Percentiles rank a stretch among this genome's conserved stretches.
Evolutionary conservation across 2,888 invertebrate species (phyloP).

Genomic region (Calameuta pallipes): DNA sequence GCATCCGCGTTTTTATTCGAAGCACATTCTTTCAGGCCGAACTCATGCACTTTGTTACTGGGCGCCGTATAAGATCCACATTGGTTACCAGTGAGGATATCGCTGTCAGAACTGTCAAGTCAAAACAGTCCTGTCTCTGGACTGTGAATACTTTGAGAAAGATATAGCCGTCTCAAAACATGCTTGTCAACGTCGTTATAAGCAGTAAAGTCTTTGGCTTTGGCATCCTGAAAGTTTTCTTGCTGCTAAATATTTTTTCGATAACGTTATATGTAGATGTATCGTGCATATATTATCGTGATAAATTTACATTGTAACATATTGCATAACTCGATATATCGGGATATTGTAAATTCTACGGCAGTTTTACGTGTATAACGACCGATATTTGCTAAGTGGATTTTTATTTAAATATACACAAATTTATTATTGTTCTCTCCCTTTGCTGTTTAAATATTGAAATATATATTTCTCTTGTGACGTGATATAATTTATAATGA

Average conservation of each 20-base stretch:
- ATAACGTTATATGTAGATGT: neutral
- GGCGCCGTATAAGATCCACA: slow-evolving; percentile 11
- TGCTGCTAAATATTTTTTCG: neutral
- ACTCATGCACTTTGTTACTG: slow-evolving; percentile 8
- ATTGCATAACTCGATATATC: neutral
- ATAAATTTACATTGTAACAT: neutral
- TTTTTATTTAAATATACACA: neutral
- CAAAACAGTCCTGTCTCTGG: slow-evolving; percentile 10
- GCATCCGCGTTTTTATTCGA: slow-evolving; percentile 36
- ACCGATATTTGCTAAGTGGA: neutral
- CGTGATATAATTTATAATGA: neutral
- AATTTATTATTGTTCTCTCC: neutral
- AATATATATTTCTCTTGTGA: neutral
- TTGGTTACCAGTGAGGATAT: slow-evolving; percentile 5
- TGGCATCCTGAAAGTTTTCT: neutral
- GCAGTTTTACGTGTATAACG: neutral
- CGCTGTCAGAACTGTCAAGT: slow-evolving; percentile 16
- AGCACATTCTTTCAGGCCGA: slow-evolving; percentile 25
- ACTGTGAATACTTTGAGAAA: neutral
- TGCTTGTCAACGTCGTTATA: neutral
- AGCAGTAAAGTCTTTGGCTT: neutral
- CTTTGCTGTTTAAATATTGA: neutral
- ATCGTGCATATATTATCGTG: neutral
- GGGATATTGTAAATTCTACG: neutral
- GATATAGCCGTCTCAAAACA: neutral